Evolutionary conservation across 2,113 vertebrate genomes (phyloP), one percentile per base, ranked within the genome.

Genomic region (Coturnix japonica): DNA sequence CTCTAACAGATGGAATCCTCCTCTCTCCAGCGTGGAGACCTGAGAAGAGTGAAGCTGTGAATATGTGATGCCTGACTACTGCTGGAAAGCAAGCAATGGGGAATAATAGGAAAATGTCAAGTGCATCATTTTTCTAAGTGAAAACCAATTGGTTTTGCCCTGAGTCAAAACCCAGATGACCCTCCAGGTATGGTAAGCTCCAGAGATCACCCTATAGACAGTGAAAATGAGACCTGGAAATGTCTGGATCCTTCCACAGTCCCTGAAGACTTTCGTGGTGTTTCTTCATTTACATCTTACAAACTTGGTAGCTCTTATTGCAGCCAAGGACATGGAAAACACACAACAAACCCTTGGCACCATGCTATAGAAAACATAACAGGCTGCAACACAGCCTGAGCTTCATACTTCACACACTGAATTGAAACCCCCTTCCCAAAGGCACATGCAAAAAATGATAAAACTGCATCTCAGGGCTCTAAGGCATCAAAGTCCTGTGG

Each of bases 371-470:
- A 54, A 67, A 81, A 31, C 20, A 30, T 23, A 39, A 54, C 76
- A 81, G 81, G 65, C 60, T 77, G 31, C 46, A 43, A 33, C 65
- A 77, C 35, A 39, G 71, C 81, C 54, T 6, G 15, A 6, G 26
- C 66, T 67, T 83, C 12, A 3, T 3, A 12, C 23, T 60, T 66
- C 66, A 11, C 22, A 13, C 26, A 21, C 54, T 9, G 22, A 43
- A 61, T 47, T 60, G 70, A 60, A 60, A 8, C 53, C 12, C 18
- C 33, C 11, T 16, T 33, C 51, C 53, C 25, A 25, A 39, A 22
- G 0, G 1, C 3, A 4, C 25, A 18, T 11, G 15, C 8, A 28
- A 16, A 46, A 41, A 41, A 20, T 7, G 23, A 2, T 11, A 26
- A 23, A 43, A 6, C 12, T 25, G 14, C 9, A 22, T 60, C 67